Base-by-base conservation (phyloP, 2,888 invertebrate genomes). In the Troides oblongomaculatus region DNA sequence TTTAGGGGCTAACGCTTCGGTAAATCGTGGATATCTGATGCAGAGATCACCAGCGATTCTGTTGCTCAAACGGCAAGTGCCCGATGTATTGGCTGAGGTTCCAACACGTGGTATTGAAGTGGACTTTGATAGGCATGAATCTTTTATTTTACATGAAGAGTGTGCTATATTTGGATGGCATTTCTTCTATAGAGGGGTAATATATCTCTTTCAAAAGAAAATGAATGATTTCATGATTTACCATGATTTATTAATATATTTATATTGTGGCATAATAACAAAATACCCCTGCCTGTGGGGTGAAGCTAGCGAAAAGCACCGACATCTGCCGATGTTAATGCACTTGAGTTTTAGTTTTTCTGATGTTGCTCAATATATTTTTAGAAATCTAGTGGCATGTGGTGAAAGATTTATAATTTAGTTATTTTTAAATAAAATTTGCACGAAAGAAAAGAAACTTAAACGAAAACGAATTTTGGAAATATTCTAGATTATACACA, bases 111-210 rank as follows among this genome's bases (percentile, higher is more conserved):
- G 85, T 0, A 69, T 90, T 0, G 72, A 72, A 0, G 59, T 90
- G 1, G 87, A 87, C 71, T 90, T 77, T 74, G 74, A 64, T 60
- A 85, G 82, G 0, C 79, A 83, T 12, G 79, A 81, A 17, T 14
- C n/a, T 0, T 71, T 86, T 0, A 58, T 72, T 0, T 71, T 90
- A 12, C 89, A 89, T 56, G 86, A 92, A 23, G 88, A 91, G 71
- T 92, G 91, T 73, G 30, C 90, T 8, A 83, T 82, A 56, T 30
- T 83, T 0, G 90, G 91, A 4, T 91, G 90, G 90, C 91, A 92
- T 73, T 92, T 87, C 77, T 89, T 88, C 74, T 85, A 83, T 66
- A 82, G 78, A 77, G 86, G 83, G 77, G 90, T 90, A 79, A 78
- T 60, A 58, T 23, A 30, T 50, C 21, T 43, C 12, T 7, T 12